phyloP scores from a whole-genome alignment of 2,113 vertebrate genomes.

The Elgaria multicarinata region DNA sequence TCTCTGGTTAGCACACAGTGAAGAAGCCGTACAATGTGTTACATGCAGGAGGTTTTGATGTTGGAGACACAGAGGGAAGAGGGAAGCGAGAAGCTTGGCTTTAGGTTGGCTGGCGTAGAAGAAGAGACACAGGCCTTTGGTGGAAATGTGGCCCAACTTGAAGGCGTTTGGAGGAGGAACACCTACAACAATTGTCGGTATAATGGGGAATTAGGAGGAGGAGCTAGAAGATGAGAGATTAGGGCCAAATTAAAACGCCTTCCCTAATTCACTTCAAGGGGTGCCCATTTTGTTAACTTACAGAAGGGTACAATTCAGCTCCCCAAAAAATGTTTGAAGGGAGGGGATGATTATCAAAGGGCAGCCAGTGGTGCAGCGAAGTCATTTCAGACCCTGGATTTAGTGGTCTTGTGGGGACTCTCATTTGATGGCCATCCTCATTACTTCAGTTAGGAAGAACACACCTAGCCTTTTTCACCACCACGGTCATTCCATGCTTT shows the following conservation, averaged over 20 bases:
- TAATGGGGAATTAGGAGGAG: neutral
- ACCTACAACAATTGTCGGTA: neutral
- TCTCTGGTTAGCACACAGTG: conserved; percentile 71
- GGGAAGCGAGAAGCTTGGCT: conserved; percentile 27
- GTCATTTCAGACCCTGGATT: too few relatives aligned
- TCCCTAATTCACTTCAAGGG: neutral
- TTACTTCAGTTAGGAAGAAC: too few relatives aligned
- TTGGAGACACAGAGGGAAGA: conserved; percentile 34
- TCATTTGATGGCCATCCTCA: too few relatives aligned
- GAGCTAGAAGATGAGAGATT: neutral
- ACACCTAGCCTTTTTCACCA: too few relatives aligned
- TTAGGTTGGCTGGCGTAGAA: neutral
- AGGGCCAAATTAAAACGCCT: neutral
- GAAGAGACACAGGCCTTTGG: neutral
- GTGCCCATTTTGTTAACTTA: neutral
- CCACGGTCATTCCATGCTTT: too few relatives aligned
- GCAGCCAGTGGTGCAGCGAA: too few relatives aligned
- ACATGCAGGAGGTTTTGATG: conserved; percentile 53
- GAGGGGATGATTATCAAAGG: neutral
- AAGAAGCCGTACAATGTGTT: conserved; percentile 36
- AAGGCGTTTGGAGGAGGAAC: neutral
- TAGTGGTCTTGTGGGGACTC: too few relatives aligned
- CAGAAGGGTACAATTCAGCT: neutral
- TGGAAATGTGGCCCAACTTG: neutral
- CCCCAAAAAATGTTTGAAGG: neutral